phyloP scores from a whole-genome alignment of 2,113 vertebrate genomes.

The Puntigrus tetrazona region DNA sequence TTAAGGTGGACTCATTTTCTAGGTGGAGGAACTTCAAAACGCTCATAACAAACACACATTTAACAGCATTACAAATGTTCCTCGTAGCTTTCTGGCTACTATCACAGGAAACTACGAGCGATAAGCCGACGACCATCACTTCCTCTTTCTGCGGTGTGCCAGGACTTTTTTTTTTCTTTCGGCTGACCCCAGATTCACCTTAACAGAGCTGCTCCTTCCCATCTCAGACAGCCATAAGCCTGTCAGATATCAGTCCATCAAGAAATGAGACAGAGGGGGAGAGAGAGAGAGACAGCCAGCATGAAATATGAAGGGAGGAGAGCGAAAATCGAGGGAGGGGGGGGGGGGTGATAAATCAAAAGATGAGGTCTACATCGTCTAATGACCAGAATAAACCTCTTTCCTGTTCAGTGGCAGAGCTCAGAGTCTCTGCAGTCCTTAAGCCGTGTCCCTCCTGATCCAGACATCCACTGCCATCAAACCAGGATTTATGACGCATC shows the following conservation, averaged over 20 bases:
- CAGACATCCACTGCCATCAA: constrained; percentile 81
- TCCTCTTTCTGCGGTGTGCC: neutral
- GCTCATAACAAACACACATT: neutral
- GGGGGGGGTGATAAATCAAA: constrained; percentile 64
- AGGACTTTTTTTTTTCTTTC: constrained; percentile 52
- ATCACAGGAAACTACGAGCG: constrained; percentile 35
- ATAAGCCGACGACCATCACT: constrained; percentile 19
- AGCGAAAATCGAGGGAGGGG: constrained; percentile 9
- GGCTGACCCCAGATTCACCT: constrained; percentile 80
- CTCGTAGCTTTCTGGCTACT: neutral
- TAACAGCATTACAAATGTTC: constrained; percentile 16
- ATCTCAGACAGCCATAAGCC: constrained; percentile 73
- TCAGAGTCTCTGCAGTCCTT: constrained; percentile 73
- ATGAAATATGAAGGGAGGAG: constrained; percentile 34
- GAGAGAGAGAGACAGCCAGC: neutral
- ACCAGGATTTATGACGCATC: constrained; percentile 88
- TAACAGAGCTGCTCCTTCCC: constrained; percentile 74
- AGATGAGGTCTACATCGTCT: constrained; percentile 77
- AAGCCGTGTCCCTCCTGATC: constrained; percentile 76
- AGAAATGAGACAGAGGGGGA: constrained; percentile 41
- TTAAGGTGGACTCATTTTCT: neutral
- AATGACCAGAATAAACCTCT: constrained; percentile 79
- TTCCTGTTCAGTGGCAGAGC: constrained; percentile 76
- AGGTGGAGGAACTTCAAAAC: neutral
- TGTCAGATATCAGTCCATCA: constrained; percentile 64